Evolutionary conservation across 2,113 vertebrate species (phyloP), one percentile per base, ranked within the genome.

Genomic region (Proteles cristata): DNA sequence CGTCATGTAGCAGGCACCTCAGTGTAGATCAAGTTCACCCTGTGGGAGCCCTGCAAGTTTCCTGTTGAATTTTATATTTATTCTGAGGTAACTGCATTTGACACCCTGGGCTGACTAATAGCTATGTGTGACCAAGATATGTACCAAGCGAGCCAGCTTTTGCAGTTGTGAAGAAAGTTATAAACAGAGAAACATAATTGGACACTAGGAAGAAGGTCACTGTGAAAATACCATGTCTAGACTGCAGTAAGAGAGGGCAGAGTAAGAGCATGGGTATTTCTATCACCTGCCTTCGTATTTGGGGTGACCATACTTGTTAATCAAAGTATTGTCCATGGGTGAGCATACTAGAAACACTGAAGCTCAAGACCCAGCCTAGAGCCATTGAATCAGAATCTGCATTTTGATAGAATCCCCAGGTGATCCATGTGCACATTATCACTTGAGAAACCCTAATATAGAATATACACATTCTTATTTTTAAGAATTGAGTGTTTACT

Each of bases 61-160:
- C 95, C 95, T 96, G 48, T 39, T 45, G 53, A 90, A 82, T 94
- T 97, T 96, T 95, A 31, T 88, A 93, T 96, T 96, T 90, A 93
- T 96, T 96, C 66, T 82, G 66, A 96, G 93, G 50, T 74, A 88
- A 96, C 35, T 96, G 25, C n/a, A 53, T 58, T 93, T 97, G 96
- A 92, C 66, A 97, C 48, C 28, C 43, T 5, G 15, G 4, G 53
- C 26, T 93, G 95, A 97, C 96, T 97, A 97, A 86, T 85, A 92
- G 61, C 53, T 77, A 8, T 43, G 45, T 77, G 69, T 31, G 23
- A 88, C 86, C 82, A 92, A 80, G 35, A 31, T 63, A 95, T 79
- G 93, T 85, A 69, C 6, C n/a, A 39, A 74, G 48, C 8, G 82
- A 86, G 79, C 55, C 28, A 43, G 76, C 45, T 77, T 85, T 87